Evolutionary conservation across 1,140 invertebrate species (phyloP).

Genomic region (Latrodectus geometricus): DNA sequence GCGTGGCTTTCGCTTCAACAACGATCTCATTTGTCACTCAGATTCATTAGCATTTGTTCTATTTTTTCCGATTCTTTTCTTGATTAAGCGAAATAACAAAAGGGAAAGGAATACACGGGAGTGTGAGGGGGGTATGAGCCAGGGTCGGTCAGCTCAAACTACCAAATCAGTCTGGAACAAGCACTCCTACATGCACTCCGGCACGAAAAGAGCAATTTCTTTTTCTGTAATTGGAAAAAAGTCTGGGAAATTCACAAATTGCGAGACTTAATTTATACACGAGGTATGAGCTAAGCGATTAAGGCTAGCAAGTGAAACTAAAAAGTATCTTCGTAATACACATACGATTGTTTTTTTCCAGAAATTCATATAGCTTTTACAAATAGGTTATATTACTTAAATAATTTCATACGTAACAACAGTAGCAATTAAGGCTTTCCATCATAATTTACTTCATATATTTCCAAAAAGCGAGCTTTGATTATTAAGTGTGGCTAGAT

Average conservation of each 20-base stretch:
- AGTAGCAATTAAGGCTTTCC: background rate
- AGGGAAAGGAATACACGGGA: background rate
- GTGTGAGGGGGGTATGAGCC: no score
- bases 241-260: constrained; percentile 27
- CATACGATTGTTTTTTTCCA: no score
- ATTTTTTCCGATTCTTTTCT: constrained; percentile 12
- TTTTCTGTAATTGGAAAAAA: constrained; percentile 1
- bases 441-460: background rate
- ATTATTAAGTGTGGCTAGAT: no score
- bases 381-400: no score
- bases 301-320: no score
- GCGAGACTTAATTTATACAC: constrained; percentile 9
- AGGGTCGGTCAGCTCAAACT: background rate
- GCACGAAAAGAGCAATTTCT: background rate
- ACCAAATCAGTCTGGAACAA: background rate
- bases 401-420: background rate
- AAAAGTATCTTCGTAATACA: no score
- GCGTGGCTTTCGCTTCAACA: constrained; percentile 10
- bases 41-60: constrained; percentile 42
- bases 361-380: no score
- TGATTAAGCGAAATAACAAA: constrained; percentile 4
- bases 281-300: no score
- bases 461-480: background rate
- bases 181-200: background rate
- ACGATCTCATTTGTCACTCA: constrained; percentile 32